Percentiles rank a stretch among this genome's conserved stretches.
These are phyloP conservation scores for Paguma larvata DNA, from an alignment of 2,797 vertebrate genomes.

Conservation along the genomic window DNA sequence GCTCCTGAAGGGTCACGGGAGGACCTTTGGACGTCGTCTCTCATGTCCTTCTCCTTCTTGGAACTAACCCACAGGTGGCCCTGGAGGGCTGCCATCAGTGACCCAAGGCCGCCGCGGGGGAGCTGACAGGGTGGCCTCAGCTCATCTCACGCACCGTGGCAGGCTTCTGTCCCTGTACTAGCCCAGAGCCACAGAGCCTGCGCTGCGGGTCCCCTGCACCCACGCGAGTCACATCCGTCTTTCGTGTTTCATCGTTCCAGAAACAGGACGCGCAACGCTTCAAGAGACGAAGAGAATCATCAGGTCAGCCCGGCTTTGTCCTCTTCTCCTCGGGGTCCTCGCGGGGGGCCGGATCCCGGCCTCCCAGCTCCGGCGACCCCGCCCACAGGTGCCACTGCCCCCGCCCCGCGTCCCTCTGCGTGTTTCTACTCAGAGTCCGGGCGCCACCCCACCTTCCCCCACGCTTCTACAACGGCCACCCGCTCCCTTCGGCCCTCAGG, in stretches of 20 bases:
- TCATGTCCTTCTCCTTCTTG: slow-evolving; percentile 74
- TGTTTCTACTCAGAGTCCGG: neutral
- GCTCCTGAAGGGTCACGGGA: neutral
- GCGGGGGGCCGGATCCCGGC: neutral
- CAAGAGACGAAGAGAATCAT: neutral
- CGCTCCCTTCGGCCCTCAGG: no score
- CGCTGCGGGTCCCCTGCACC: neutral
- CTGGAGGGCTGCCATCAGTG: neutral
- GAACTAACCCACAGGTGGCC: slow-evolving; percentile 77
- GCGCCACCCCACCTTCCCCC: neutral
- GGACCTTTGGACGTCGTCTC: fast-evolving
- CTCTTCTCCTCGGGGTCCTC: neutral
- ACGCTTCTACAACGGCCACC: neutral
- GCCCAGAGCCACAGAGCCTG: neutral
- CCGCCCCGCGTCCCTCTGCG: no score
- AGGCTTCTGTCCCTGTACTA: neutral
- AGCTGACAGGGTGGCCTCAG: neutral
- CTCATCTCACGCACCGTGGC: fast-evolving
- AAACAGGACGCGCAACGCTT: neutral
- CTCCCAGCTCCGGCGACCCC: neutral
- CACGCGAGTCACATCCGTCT: neutral
- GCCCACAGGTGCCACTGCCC: neutral
- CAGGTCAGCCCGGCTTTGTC: neutral
- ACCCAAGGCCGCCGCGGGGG: no score
- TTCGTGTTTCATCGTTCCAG: neutral